These are phyloP conservation scores for Neocrepidodera transversa DNA, from an alignment of 2,888 invertebrate genomes.

Conservation along the genomic window DNA sequence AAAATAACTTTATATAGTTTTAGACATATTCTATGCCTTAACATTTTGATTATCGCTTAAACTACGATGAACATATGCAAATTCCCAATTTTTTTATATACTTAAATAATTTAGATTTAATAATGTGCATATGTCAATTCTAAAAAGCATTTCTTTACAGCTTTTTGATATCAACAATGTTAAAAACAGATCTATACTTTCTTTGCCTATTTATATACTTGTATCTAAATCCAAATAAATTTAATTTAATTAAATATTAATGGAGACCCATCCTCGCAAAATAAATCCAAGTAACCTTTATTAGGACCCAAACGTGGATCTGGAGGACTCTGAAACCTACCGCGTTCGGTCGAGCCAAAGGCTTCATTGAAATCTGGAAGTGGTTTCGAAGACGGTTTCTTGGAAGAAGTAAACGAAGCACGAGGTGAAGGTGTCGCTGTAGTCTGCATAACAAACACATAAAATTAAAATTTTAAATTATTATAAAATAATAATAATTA, in stretches of 20 bases:
- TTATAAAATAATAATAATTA: too few relatives aligned
- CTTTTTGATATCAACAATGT: too few relatives aligned
- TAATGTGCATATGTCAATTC: too few relatives aligned
- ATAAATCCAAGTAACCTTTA: constrained; percentile 54
- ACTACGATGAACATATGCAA: not conserved
- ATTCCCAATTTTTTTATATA: not conserved
- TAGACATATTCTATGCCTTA: not conserved
- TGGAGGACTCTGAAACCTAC: constrained; percentile 69
- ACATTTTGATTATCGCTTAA: not conserved
- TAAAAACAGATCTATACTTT: too few relatives aligned
- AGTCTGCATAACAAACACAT: too few relatives aligned
- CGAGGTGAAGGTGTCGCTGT: not conserved
- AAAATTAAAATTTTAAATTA: too few relatives aligned
- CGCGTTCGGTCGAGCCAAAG: constrained; percentile 85
- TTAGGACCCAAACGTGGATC: constrained; percentile 52
- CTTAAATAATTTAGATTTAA: too few relatives aligned
- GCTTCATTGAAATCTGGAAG: constrained; percentile 85
- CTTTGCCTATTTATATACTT: too few relatives aligned
- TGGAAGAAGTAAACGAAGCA: constrained; percentile 27
- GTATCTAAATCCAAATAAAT: too few relatives aligned
- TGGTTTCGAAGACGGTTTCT: constrained; percentile 59
- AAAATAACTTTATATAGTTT: not conserved
- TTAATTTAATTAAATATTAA: constrained; percentile 42
- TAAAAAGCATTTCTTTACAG: too few relatives aligned
- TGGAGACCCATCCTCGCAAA: constrained; percentile 45